Conservation (phyloP, 2,113 vertebrate species). For the Cisticola juncidis region DNA sequence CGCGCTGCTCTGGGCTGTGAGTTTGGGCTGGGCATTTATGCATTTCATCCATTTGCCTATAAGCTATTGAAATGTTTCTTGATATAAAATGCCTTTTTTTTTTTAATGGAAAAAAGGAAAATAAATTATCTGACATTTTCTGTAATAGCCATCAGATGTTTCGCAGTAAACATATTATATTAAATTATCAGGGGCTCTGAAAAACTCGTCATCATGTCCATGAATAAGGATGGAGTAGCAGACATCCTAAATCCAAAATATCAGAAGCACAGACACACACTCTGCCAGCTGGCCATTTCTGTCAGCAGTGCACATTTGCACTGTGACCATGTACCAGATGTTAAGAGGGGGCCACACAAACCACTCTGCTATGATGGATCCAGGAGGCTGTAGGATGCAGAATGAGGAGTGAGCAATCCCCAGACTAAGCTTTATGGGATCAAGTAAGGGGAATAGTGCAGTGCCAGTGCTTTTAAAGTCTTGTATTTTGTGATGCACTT, state of each 20-base stretch:
- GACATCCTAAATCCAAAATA: conserved; percentile 6
- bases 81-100: not conserved
- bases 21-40: conserved; percentile 34
- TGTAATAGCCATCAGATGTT: conserved; percentile 36
- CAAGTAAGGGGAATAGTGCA: not conserved
- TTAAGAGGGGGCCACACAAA: not conserved
- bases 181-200: not conserved
- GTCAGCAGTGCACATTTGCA: not conserved
- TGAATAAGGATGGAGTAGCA: not conserved
- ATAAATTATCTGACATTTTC: conserved; percentile 42
- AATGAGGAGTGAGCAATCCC: not conserved
- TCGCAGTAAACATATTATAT: not conserved
- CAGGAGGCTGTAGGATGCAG: not conserved
- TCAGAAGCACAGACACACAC: not conserved
- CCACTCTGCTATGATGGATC: fast-evolving
- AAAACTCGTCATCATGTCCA: not conserved
- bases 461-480: not conserved
- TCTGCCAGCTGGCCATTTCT: conserved; percentile 33
- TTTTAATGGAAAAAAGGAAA: not conserved
- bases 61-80: not conserved
- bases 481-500: not conserved
- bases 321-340: not conserved
- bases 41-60: conserved; percentile 5
- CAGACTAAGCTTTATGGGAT: fast-evolving
- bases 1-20: not conserved